Evolutionary conservation across 2,797 vertebrate genomes (phyloP).

Genomic region (Poecilia picta): DNA sequence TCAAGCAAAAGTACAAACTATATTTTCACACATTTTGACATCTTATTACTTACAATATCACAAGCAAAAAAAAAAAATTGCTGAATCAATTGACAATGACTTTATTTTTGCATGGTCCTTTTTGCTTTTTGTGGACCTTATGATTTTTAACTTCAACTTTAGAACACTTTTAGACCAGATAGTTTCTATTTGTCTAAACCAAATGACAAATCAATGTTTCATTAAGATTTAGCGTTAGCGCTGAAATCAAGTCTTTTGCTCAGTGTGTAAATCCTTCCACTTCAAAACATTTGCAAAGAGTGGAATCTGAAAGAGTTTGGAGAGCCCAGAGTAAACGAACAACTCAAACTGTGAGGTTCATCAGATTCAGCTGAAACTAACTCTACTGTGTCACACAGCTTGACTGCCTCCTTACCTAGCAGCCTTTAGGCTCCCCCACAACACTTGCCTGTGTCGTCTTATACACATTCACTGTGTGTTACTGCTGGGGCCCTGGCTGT

Average conservation of each 20-base stretch:
- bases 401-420: neutral
- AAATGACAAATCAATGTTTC: neutral
- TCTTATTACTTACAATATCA: neutral
- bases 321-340: slow-evolving; percentile 2
- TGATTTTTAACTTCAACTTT: neutral
- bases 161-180: neutral
- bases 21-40: neutral
- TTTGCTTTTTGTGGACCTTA: neutral
- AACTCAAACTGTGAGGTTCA: slow-evolving; percentile 14
- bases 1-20: neutral
- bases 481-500: neutral
- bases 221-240: neutral
- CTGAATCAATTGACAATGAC: neutral
- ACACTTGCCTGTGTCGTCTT: slow-evolving; percentile 39
- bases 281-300: neutral
- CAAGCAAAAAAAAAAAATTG: neutral
- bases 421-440: neutral
- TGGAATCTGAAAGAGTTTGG: neutral
- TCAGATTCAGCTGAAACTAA: slow-evolving; percentile 12
- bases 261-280: neutral
- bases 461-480: slow-evolving; percentile 68
- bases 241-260: neutral
- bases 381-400: neutral
- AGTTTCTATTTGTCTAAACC: neutral
- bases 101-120: neutral